Evolutionary conservation across 2,113 vertebrate genomes (phyloP), one percentile per base, ranked within the genome.

Genomic region (Sciurus niger): DNA sequence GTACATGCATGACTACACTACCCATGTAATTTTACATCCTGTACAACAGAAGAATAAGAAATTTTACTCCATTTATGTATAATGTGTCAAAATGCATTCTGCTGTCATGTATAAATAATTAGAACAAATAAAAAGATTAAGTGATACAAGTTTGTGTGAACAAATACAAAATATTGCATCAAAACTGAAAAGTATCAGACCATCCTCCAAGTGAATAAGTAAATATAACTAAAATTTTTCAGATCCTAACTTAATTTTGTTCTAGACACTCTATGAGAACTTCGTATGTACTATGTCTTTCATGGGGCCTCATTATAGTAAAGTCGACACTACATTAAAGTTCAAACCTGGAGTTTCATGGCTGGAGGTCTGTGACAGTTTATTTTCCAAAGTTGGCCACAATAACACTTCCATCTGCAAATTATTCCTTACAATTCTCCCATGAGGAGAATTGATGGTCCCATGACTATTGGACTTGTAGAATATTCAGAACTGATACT

Each of bases 221-320:
- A 85, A 89, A 85, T 87, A 74, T 84, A 76, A 77, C 14, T 65
- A 82, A 48, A 89, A 51, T 84, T 90, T 76, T 10, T 76, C 51
- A 25, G 2, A 0, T 20, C 5, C 24, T 92, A 34, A 79, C 10
- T 65, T 80, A 58, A 70, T 37, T 77, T 82, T 65, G 60, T 95
- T 20, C 16, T 43, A 34, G 16, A 20, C 8, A 25, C 30, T 55
- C 34, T 77, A 11, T 18, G 48, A 86, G 20, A 92, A 46, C 4
- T 37, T 77, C 14, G 20, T 3, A 17, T 32, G 25, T 43, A 24
- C 24, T 65, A 3, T 58, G n/a, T 93, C 7, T 0, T 72, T 55
- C 76, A 58, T 10, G 28, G 30, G 65, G 3, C 25, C 43, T 89
- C 55, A 78, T 6, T 17, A 28, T 77, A 17, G 13, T 73, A 40